Evolutionary conservation across 2,888 invertebrate genomes (phyloP), one percentile per base, ranked within the genome.

Genomic region (Plusia festucae): DNA sequence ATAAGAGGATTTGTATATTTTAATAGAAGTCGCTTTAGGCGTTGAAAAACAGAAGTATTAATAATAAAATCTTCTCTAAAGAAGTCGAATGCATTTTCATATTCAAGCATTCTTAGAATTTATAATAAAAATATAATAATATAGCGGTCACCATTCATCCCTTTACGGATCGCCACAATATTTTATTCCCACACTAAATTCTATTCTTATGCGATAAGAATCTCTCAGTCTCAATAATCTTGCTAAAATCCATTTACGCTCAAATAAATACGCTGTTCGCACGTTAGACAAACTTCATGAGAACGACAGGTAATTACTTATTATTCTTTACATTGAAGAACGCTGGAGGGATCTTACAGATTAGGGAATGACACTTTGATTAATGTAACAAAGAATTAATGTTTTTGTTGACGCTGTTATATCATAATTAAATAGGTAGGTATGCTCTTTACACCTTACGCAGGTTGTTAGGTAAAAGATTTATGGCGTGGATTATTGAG

Each of bases 371-470:
- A 70, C 63, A 75, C 34, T 70, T 70, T 64, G 64, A 71, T 70
- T 71, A 70, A 71, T 71, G 56, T 75, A 75, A 69, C 56, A 16
- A 34, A 27, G 34, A 27, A 57, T 68, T 58, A 46, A 68, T 68
- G 69, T 74, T 68, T 73, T 73, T 70, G 34, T 44, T 22, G 54
- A 54, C 34, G 61, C 32, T 18, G 32, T 64, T 53, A 64, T 46
- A 49, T 53, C 55, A 64, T 75, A 71, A 75, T 75, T 70, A n/a
- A n/a, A n/a, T n/a, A 57, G 51, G 22, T 44, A 18, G 32, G 22
- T 15, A 59, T 73, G 53, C n/a, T 57, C 30, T 54, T 74, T 54
- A 13, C 53, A 44, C 46, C 30, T 27, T 32, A 18, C 1, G n/a
- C 46, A 40, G 54, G 57, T 11, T 32, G 30, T 40, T 68, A 27